Evolutionary conservation across 1,140 invertebrate genomes (phyloP), one percentile per base, ranked within the genome.

Genomic region (Atopsyche davidsoni): DNA sequence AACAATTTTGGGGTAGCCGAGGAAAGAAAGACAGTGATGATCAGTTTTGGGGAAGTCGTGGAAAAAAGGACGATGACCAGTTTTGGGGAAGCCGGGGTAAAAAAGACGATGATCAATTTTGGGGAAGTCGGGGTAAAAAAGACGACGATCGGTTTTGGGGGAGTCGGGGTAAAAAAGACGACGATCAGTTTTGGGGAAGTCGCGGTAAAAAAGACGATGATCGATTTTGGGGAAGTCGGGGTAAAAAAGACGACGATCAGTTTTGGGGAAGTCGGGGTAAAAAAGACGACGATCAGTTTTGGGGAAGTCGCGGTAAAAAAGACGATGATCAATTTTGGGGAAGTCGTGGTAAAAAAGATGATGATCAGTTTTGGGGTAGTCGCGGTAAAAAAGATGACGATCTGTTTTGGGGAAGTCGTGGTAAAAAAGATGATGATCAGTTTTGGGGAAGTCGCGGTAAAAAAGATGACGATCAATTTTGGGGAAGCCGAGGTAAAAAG

Each of bases 321-420:
- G 48, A 57, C 55, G 43, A 59, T 28, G 55, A 60, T 24, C 59
- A 60, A 13, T 61, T 66, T 53, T 64, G 62, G 63, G 60, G 60
- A 21, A 63, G 53, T 40, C 61, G 60, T 10, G 65, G 64, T 16
- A 60, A 53, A 28, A 58, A 58, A 41, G 57, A 62, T 63, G 32
- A 35, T 17, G 63, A 66, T 18, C 64, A 64, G 3, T 63, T 60
- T 41, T 60, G 57, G 51, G 52, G 47, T 4, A 64, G 54, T 44
- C 38, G 57, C 32, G 60, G 58, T 13, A 55, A 60, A 58, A 52
- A 54, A 49, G 63, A 66, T 53, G 47, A 59, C 22, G 59, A 60
- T 16, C 58, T 60, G 10, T 62, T 66, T 52, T 64, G 63, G 65
- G 63, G 59, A 17, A 63, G 53, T 41, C 60, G 60, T 7, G 66